Percentiles rank a stretch among this genome's conserved stretches.
These are phyloP conservation scores for Sphaerophoria taeniata DNA, from an alignment of 2,888 invertebrate genomes.

Conservation along the genomic window DNA sequence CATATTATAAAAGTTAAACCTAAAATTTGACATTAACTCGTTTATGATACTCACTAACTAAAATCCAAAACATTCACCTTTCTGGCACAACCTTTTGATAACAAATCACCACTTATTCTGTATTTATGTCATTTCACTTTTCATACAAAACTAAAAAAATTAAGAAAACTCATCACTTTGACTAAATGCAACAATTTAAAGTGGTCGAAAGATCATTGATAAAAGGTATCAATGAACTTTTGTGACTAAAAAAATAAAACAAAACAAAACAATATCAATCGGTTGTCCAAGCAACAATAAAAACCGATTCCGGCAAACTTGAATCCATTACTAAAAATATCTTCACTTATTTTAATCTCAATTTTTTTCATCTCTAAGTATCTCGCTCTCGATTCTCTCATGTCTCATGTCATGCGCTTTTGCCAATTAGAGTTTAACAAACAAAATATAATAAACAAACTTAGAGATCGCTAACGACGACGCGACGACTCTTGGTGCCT, in stretches of 20 bases:
- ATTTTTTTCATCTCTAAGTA: not conserved
- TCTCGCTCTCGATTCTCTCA: not conserved
- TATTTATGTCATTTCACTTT: too few species aligned
- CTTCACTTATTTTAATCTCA: too few species aligned
- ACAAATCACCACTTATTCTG: too few species aligned
- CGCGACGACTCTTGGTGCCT: not conserved
- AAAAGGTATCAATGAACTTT: not conserved
- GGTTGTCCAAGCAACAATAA: not conserved
- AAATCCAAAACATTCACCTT: conserved; percentile 30
- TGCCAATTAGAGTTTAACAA: not conserved
- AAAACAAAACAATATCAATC: too few species aligned
- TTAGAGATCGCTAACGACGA: too few species aligned
- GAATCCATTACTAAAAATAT: not conserved
- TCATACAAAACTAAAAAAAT: too few species aligned
- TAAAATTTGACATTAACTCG: not conserved
- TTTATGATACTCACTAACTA: conserved; percentile 32
- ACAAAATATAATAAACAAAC: not conserved
- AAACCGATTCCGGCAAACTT: conserved; percentile 23
- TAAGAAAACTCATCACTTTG: too few species aligned
- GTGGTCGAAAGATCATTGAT: too few species aligned
- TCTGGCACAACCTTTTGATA: too few species aligned
- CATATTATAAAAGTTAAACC: too few species aligned
- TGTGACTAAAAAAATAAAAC: not conserved
- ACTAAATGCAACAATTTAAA: too few species aligned
- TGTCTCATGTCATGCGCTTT: conserved; percentile 15